These are phyloP conservation scores for Cyprinodon tularosa DNA, from an alignment of 2,113 vertebrate species.

Conservation along the genomic window DNA sequence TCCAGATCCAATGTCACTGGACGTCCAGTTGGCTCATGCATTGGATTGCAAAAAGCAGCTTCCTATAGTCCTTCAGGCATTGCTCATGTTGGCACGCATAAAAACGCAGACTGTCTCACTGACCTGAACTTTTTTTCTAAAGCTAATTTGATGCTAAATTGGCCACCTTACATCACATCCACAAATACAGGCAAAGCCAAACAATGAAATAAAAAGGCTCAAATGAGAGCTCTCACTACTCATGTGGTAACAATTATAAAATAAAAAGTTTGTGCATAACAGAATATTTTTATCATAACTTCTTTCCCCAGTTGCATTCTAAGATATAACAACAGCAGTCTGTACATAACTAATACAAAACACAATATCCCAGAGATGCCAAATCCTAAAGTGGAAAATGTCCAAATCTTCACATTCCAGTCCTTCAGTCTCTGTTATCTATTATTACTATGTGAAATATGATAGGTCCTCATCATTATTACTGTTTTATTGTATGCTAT, in stretches of 20 bases:
- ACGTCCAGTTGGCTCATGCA: slow-evolving; percentile 70
- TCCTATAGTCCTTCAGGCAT: slow-evolving; percentile 60
- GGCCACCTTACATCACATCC: slow-evolving; percentile 69
- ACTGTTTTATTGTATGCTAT: slow-evolving; percentile 67
- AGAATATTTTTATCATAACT: slow-evolving; percentile 70
- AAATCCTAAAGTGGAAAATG: slow-evolving; percentile 61
- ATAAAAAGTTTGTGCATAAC: slow-evolving; percentile 81
- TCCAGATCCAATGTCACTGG: slow-evolving; percentile 46
- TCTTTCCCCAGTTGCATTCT: slow-evolving; percentile 66
- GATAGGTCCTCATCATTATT: slow-evolving; percentile 65
- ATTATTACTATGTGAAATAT: slow-evolving; percentile 74
- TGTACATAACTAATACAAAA: slow-evolving; percentile 76
- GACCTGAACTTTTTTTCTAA: slow-evolving; percentile 37
- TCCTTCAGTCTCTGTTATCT: slow-evolving; percentile 65
- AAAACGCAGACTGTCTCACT: slow-evolving; percentile 47
- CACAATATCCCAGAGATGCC: slow-evolving; percentile 74
- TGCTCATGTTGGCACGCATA: slow-evolving; percentile 59
- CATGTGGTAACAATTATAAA: slow-evolving; percentile 69
- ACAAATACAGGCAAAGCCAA: slow-evolving; percentile 74
- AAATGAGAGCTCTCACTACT: slow-evolving; percentile 69
- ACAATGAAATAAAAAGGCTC: slow-evolving; percentile 51
- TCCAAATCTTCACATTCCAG: slow-evolving; percentile 56
- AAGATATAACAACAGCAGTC: slow-evolving; percentile 72
- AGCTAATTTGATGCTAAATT: slow-evolving; percentile 57
- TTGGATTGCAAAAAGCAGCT: slow-evolving; percentile 62